Evolutionary conservation across 2,113 vertebrate species (phyloP).

Genomic region (Oceanites oceanicus): DNA sequence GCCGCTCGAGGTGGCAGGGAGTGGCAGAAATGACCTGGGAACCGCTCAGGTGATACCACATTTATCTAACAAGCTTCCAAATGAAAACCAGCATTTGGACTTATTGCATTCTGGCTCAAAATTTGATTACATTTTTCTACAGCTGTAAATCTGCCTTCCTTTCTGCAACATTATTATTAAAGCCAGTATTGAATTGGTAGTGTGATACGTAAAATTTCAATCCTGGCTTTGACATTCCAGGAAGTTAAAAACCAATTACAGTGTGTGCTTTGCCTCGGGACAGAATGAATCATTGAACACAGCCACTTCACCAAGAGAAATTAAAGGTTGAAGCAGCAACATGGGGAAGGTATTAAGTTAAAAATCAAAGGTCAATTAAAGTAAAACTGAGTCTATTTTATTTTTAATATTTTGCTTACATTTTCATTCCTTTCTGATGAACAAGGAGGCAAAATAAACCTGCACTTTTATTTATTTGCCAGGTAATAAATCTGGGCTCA

Average conservation of each 20-base stretch:
- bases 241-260: conserved; percentile 85
- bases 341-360: conserved; percentile 52
- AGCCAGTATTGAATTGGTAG: conserved; percentile 72
- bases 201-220: conserved; percentile 78
- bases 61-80: conserved; percentile 75
- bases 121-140: conserved; percentile 81
- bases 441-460: conserved; percentile 52
- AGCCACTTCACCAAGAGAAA: conserved; percentile 67
- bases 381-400: conserved; percentile 67
- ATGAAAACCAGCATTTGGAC: conserved; percentile 78
- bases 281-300: conserved; percentile 75
- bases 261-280: conserved; percentile 75
- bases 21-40: background rate
- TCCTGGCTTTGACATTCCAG: conserved; percentile 80
- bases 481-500: background rate
- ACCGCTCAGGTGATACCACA: conserved; percentile 42
- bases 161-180: conserved; percentile 77
- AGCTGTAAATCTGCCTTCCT: conserved; percentile 76
- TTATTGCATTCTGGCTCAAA: conserved; percentile 76
- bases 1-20: accelerated
- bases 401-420: conserved; percentile 68
- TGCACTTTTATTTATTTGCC: conserved; percentile 19
- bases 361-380: conserved; percentile 79
- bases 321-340: conserved; percentile 69
- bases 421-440: conserved; percentile 48